Evolutionary conservation across 2,797 vertebrate species (phyloP), one percentile per base, ranked within the genome.

Genomic region (Rousettus madagascariensis): DNA sequence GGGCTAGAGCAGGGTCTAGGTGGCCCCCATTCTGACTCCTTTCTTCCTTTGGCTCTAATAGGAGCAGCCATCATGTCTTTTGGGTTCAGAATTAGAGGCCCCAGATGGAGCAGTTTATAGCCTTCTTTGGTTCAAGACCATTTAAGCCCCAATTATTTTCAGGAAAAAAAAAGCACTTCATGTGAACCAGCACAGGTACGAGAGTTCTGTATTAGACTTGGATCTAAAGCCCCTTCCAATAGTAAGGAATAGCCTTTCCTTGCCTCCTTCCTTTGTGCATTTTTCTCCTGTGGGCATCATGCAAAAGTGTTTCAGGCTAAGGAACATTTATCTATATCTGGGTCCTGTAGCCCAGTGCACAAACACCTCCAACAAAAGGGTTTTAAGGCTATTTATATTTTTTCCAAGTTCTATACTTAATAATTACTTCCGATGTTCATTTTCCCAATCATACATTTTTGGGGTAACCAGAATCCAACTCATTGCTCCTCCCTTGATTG

Each of bases 401-500:
- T 93, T 30, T 16, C 68, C 75, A 86, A n/a, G 75, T 91, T 94
- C 59, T 83, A 68, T 80, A 55, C 83, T 86, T 75, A 19, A 19
- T 75, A 88, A 80, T 86, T 93, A 83, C 17, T 86, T 15, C 51
- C 93, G 61, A 74, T 86, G 85, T 85, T 96, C 87, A 75, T 65
- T 96, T 94, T 26, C 61, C 63, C n/a, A 83, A 33, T 46, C 59
- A 72, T 9, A 30, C 59, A 55, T 83, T 86, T 92, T 77, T 83
- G 69, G 78, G 51, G 30, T 86, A 79, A 90, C 28, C 26, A 26
- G 71, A 87, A 83, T 57, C 4, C 36, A 74, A 57, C 68, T 91
- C 1, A 20, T 71, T 55, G 28, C 86, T 92, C n/a, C 53, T 65
- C 90, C n/a, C 53, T 65, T 83, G 61, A 86, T 46, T 41, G 33